Evolutionary conservation across 2,888 invertebrate species (phyloP).

Genomic region (Acanthosepion esculentum): DNA sequence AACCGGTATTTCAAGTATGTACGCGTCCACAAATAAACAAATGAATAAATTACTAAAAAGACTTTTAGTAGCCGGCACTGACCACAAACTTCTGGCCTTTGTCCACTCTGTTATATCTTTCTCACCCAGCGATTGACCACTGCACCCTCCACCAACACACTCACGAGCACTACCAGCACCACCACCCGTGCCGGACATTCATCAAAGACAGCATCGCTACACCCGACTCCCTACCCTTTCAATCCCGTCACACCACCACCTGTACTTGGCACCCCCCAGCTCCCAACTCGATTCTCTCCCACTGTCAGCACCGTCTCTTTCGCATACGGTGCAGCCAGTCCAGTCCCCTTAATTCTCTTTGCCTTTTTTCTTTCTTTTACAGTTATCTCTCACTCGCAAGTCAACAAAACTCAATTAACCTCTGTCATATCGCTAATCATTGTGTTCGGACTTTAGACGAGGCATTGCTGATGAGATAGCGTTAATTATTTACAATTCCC

Average conservation of each 20-base stretch:
- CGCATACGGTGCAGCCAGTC: neutral
- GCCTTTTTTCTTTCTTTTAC: neutral
- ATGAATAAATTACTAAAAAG: neutral
- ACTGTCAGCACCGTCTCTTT: neutral
- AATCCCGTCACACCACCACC: neutral
- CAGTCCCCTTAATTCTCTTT: neutral
- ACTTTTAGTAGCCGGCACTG: neutral
- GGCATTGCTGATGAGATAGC: constrained; percentile 43
- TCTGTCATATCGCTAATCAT: constrained; percentile 40
- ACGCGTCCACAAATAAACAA: neutral
- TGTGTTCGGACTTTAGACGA: neutral
- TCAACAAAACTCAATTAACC: constrained; percentile 46
- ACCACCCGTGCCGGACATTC: neutral
- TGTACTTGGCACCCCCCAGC: neutral
- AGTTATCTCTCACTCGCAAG: constrained; percentile 8
- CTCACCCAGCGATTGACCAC: neutral
- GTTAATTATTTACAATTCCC: constrained; percentile 40
- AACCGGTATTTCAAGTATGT: neutral
- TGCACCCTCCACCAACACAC: neutral
- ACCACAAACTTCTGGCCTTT: neutral
- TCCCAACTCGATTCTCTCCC: neutral
- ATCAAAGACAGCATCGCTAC: neutral
- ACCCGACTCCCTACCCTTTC: neutral
- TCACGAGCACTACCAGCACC: neutral
- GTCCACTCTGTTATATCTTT: neutral